Conservation (phyloP, 2,113 vertebrate genomes). For the Alethe diademata region DNA sequence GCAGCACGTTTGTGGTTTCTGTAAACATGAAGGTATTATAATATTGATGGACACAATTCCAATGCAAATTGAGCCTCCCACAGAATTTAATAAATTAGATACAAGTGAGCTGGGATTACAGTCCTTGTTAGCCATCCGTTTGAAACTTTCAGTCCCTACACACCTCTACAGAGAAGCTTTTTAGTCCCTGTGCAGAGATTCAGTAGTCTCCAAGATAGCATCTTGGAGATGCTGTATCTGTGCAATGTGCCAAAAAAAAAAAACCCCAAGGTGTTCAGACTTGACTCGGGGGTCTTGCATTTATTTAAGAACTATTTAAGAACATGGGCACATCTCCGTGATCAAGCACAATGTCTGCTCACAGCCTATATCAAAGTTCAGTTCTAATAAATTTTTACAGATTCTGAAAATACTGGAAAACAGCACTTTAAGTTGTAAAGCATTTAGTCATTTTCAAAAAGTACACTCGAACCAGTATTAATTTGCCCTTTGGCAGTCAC, state of each 20-base stretch:
- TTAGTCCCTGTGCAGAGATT: not conserved
- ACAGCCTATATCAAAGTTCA: not conserved
- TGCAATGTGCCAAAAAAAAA: not conserved
- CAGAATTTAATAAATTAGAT: not conserved
- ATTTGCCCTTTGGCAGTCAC: not conserved
- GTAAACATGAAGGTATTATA: not conserved
- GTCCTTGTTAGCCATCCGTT: not conserved
- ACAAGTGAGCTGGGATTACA: not conserved
- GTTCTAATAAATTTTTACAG: not conserved
- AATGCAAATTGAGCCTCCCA: not conserved
- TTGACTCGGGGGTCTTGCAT: not conserved
- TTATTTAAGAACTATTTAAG: not conserved
- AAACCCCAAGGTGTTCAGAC: not conserved
- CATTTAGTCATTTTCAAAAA: not conserved
- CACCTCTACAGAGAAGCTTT: not conserved
- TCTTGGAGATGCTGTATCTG: too few relatives aligned
- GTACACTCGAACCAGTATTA: not conserved
- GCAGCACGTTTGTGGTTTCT: not conserved
- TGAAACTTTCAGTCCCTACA: not conserved
- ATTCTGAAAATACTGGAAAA: not conserved
- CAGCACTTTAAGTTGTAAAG: not conserved
- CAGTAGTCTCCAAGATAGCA: not conserved
- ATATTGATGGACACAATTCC: not conserved
- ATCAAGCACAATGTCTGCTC: not conserved
- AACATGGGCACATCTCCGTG: fast-evolving